Evolutionary conservation across 2,113 vertebrate species (phyloP), one percentile per base, ranked within the genome.

Genomic region (Pelobates fuscus): DNA sequence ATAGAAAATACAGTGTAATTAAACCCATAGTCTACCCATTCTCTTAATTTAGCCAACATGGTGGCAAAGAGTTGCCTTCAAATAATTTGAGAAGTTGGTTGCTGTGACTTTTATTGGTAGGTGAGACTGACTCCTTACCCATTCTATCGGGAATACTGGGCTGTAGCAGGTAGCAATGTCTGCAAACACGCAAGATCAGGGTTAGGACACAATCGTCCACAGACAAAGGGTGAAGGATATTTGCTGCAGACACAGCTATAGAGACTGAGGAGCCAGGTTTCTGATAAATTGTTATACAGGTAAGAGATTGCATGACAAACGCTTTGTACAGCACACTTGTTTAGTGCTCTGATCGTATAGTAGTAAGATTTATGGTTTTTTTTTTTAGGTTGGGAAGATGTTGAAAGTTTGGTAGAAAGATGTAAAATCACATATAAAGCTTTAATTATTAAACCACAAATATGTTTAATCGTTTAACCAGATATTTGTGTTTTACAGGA

Each of bases 201-300:
- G 94, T 97, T 98, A 98, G 95, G 94, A 95, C 93, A 92, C 92
- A 93, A 89, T 90, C 92, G 94, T 94, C 93, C 93, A 82, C 94
- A 97, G 94, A 98, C 96, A 98, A 96, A 98, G 93, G 92, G 91
- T 94, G 94, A 95, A 96, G 95, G 94, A 96, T 94, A 91, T 93
- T 89, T 92, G 83, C 92, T 90, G 90, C 91, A 91, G 90, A 91
- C 82, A 82, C 89, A 93, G 86, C 91, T 88, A 89, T 88, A 90
- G 89, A 94, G 91, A 91, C 89, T 87, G 89, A 94, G 91, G 86
- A 94, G 84, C 83, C 88, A 85, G 87, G 80, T 93, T 92, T 95
- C 94, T 96, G 94, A 99, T 96, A 95, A 97, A 95, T 96, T 96
- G 95, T 93, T 90, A 86, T 89, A 77, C 96, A 99, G 97, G 97